Evolutionary conservation across 2,797 vertebrate species (phyloP).

Genomic region (Phrynocephalus guinanensis): DNA sequence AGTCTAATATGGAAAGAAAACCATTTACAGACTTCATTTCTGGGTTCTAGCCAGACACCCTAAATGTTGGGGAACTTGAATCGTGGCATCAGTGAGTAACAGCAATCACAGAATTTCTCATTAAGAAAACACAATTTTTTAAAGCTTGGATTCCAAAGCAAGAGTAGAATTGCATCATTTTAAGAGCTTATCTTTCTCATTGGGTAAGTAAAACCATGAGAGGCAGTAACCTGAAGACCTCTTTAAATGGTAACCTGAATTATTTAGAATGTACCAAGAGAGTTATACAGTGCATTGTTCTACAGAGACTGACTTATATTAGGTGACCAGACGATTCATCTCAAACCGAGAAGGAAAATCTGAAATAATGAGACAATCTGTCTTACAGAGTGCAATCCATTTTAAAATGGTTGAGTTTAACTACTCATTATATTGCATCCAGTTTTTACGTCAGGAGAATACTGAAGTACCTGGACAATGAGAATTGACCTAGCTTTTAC

Average conservation of each 20-base stretch:
- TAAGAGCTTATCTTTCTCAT: too few relatives aligned
- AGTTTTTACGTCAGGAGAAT: neutral
- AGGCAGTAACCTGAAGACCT: constrained; percentile 16
- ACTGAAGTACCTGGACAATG: neutral
- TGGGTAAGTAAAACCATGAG: neutral
- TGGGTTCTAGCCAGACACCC: neutral
- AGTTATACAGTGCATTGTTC: constrained; percentile 11
- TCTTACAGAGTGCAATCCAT: neutral
- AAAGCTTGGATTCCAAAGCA: neutral
- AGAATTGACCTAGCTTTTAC: neutral
- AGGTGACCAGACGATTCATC: neutral
- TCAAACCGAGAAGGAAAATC: neutral
- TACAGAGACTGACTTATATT: neutral
- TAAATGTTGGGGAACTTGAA: neutral
- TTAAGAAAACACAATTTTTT: accelerated
- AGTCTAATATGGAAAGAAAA: constrained; percentile 41
- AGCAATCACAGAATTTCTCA: too few relatives aligned
- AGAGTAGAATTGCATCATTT: neutral
- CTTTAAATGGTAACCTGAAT: constrained; percentile 11
- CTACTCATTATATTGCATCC: neutral
- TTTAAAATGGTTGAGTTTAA: neutral
- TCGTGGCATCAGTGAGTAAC: too few relatives aligned
- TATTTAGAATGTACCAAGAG: constrained; percentile 21
- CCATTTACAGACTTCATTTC: neutral
- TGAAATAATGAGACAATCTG: neutral